phyloP scores from a whole-genome alignment of 2,113 vertebrate species.

The Porphyrio hochstetteri region DNA sequence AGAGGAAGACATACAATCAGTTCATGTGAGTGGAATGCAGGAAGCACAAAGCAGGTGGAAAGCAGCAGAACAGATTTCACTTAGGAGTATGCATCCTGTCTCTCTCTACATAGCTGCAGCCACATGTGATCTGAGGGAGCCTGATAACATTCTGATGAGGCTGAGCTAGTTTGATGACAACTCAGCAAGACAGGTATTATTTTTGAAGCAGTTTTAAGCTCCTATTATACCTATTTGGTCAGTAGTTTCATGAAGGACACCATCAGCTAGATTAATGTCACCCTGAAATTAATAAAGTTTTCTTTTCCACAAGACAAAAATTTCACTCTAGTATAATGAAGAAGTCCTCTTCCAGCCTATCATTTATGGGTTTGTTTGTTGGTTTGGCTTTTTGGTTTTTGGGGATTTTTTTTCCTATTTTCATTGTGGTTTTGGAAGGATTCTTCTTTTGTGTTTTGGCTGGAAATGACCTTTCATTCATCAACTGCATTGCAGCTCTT shows the following conservation, averaged over 20 bases:
- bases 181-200: not conserved
- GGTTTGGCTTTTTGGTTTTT: too few species aligned
- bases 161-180: not conserved
- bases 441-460: not conserved
- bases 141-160: not conserved
- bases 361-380: not conserved
- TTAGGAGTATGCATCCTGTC: rapidly evolving
- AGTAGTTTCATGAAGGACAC: not conserved
- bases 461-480: not conserved
- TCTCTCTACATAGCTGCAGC: not conserved
- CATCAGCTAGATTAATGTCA: not conserved
- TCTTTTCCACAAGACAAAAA: not conserved
- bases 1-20: not conserved
- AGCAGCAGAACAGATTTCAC: not conserved
- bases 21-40: not conserved
- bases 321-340: not conserved
- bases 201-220: not conserved
- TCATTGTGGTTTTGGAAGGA: not conserved
- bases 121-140: not conserved
- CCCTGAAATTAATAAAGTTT: not conserved
- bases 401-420: not conserved
- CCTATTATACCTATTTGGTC: not conserved
- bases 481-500: not conserved
- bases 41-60: not conserved
- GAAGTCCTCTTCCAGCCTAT: not conserved